Conservation (phyloP, 2,113 vertebrate species). For the Thunnus maccoyii region DNA sequence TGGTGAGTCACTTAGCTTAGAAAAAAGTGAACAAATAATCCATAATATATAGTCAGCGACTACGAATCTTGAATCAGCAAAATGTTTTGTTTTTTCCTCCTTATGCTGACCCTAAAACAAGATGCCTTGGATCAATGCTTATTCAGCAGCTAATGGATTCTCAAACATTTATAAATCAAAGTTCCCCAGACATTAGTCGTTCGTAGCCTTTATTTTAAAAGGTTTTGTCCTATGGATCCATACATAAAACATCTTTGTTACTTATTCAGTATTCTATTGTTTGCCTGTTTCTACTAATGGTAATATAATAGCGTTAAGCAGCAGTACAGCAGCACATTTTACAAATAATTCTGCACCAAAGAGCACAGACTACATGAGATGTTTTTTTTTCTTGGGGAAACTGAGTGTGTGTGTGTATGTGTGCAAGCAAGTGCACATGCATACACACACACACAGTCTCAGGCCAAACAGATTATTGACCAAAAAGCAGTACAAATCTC, state of each 20-base stretch:
- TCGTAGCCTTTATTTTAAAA: background rate
- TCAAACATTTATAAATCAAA: background rate
- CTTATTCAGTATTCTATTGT: background rate
- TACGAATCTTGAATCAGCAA: no score
- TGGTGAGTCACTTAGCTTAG: no score
- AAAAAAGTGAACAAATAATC: no score
- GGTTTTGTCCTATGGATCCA: background rate
- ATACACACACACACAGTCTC: constrained; percentile 1
- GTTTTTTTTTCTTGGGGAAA: background rate
- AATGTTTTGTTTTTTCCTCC: no score
- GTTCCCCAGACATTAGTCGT: background rate
- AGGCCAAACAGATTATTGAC: constrained; percentile 50
- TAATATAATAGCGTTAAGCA: background rate
- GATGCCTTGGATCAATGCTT: background rate
- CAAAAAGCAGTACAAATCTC: constrained; percentile 55
- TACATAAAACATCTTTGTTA: background rate
- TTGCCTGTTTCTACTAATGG: background rate
- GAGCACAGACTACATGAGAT: background rate
- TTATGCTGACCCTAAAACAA: background rate
- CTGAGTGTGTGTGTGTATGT: background rate
- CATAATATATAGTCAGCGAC: no score
- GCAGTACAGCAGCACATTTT: background rate
- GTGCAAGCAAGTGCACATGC: background rate
- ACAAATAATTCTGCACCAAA: constrained; percentile 1
- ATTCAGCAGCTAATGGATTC: background rate